phyloP scores from a whole-genome alignment of 2,113 vertebrate species.

The Nibea albiflora region DNA sequence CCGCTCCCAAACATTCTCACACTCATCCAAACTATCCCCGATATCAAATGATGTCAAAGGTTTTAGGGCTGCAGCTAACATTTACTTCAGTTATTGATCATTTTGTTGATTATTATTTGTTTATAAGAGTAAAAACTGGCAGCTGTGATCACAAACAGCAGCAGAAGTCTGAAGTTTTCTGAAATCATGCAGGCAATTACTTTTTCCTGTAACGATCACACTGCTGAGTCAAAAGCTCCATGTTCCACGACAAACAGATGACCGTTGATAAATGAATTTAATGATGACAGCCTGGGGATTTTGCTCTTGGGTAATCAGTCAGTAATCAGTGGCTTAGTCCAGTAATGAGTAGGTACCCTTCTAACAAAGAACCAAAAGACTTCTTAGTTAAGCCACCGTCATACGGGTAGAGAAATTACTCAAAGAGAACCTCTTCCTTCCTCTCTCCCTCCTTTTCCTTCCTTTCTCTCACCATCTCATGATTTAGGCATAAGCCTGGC shows the following conservation, averaged over 20 bases:
- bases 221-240: background rate
- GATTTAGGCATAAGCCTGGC: slow-evolving; percentile 7
- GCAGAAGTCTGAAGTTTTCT: too few relatives aligned
- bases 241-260: background rate
- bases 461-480: slow-evolving; percentile 27
- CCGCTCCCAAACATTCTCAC: too few relatives aligned
- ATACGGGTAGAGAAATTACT: background rate
- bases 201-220: too few relatives aligned
- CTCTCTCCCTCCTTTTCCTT: slow-evolving; percentile 38
- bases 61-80: too few relatives aligned
- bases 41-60: too few relatives aligned
- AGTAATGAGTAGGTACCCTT: slow-evolving; percentile 2
- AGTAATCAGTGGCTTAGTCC: background rate
- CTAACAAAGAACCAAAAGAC: background rate
- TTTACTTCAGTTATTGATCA: too few relatives aligned
- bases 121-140: too few relatives aligned
- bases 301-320: slow-evolving; percentile 16
- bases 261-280: background rate
- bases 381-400: background rate
- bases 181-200: too few relatives aligned
- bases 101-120: too few relatives aligned
- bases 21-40: too few relatives aligned
- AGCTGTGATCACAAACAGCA: too few relatives aligned
- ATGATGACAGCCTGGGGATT: background rate
- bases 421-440: slow-evolving; percentile 53